Evolutionary conservation across 1,140 invertebrate genomes (phyloP).

Genomic region (Cyclargus thomasi): DNA sequence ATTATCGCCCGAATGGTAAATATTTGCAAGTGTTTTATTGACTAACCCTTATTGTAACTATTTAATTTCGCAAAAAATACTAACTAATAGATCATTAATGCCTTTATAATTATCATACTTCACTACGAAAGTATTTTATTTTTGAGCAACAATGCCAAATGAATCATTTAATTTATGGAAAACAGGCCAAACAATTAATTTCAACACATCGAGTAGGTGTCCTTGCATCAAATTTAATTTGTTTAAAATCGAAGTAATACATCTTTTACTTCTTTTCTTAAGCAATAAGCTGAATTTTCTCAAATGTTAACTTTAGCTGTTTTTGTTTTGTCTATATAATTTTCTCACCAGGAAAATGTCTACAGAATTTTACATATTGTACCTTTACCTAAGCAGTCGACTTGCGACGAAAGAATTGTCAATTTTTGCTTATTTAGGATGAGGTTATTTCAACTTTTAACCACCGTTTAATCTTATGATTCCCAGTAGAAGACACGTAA

Average conservation of each 20-base stretch:
- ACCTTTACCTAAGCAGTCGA: no score
- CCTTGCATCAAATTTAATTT: background rate
- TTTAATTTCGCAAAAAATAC: background rate
- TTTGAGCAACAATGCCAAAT: background rate
- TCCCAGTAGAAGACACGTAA: background rate
- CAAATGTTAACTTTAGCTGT: no score
- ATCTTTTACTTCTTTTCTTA: background rate
- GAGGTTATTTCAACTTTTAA: background rate
- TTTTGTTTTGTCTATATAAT: no score
- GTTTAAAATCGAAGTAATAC: background rate
- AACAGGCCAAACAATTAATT: background rate
- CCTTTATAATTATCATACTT: background rate
- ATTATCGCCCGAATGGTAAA: slow-evolving; percentile 72
- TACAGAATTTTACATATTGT: background rate
- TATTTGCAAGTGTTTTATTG: slow-evolving; percentile 21
- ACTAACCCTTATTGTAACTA: background rate
- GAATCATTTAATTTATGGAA: background rate
- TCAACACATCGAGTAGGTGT: background rate
- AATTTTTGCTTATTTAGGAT: no score
- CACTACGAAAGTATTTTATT: background rate
- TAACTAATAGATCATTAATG: background rate
- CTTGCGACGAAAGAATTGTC: no score
- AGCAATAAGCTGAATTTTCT: no score
- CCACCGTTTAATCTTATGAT: background rate
- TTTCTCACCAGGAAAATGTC: no score